phyloP scores from a whole-genome alignment of 2,113 vertebrate genomes.

The zebrafish (Danio rerio) region DNA sequence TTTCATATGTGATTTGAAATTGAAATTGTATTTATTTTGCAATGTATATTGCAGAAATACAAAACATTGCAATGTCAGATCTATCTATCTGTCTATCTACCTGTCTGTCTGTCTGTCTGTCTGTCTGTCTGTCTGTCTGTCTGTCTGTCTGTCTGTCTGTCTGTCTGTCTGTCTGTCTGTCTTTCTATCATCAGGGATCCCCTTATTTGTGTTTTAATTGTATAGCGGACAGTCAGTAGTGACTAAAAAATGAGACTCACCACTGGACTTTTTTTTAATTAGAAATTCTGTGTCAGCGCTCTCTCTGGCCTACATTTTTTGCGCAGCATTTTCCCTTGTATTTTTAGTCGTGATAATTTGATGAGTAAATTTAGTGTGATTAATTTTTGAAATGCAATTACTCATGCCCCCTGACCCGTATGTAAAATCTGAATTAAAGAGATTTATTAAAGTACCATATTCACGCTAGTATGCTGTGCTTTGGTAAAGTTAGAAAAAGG shows the following conservation, averaged over 20 bases:
- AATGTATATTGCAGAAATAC: no score
- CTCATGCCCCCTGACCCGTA: slow-evolving; percentile 22
- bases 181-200: background rate
- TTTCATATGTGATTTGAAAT: no score
- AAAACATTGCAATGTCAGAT: no score
- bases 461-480: background rate
- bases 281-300: background rate
- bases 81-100: no score
- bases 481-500: background rate
- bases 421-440: slow-evolving; percentile 15
- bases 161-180: no score
- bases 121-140: no score
- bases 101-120: no score
- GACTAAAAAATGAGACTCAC: background rate
- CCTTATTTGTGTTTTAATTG: background rate
- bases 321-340: background rate
- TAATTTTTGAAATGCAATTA: slow-evolving; percentile 18
- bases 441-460: background rate
- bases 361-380: slow-evolving; percentile 8
- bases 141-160: no score
- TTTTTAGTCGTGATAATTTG: slow-evolving; percentile 16
- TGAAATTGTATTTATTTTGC: no score
- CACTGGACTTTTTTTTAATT: slow-evolving; percentile 3
- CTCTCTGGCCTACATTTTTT: slow-evolving; percentile 6
- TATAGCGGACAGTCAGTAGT: background rate